These are phyloP conservation scores for Bradysia coprophila DNA, from an alignment of 1,140 invertebrate genomes.

Conservation along the genomic window DNA sequence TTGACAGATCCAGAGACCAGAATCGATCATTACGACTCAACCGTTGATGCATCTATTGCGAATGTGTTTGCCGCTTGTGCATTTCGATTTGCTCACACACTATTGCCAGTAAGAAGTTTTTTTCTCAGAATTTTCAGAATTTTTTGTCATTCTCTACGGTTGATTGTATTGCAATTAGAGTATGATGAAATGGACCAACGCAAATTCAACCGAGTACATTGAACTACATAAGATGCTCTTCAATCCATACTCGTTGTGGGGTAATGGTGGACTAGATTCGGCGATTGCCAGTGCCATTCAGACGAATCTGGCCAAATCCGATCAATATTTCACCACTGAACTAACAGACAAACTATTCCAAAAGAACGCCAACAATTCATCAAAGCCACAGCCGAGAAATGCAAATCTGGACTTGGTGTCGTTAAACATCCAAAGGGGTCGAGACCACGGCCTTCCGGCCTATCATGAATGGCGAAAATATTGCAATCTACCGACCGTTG, in stretches of 20 bases:
- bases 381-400: conserved; percentile 4
- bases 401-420: conserved; percentile 64
- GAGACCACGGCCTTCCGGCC: conserved; percentile 72
- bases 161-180: no score
- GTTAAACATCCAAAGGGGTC: conserved; percentile 68
- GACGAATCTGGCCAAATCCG: conserved; percentile 44
- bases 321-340: conserved; percentile 47
- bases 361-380: conserved; percentile 6
- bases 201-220: conserved; percentile 38
- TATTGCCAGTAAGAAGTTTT: conserved; percentile 39
- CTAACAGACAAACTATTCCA: conserved; percentile 47
- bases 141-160: neutral
- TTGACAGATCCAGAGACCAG: conserved; percentile 35
- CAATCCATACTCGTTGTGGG: conserved; percentile 62
- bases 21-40: conserved; percentile 46
- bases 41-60: conserved; percentile 60
- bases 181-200: no score
- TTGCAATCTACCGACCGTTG: conserved; percentile 47
- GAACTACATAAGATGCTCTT: conserved; percentile 65
- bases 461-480: conserved; percentile 59
- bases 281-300: conserved; percentile 40
- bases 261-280: conserved; percentile 32
- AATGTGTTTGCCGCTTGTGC: conserved; percentile 85
- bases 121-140: no score
- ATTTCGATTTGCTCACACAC: conserved; percentile 80